phyloP scores from a whole-genome alignment of 2,113 vertebrate genomes.

The Onychostoma macrolepis region DNA sequence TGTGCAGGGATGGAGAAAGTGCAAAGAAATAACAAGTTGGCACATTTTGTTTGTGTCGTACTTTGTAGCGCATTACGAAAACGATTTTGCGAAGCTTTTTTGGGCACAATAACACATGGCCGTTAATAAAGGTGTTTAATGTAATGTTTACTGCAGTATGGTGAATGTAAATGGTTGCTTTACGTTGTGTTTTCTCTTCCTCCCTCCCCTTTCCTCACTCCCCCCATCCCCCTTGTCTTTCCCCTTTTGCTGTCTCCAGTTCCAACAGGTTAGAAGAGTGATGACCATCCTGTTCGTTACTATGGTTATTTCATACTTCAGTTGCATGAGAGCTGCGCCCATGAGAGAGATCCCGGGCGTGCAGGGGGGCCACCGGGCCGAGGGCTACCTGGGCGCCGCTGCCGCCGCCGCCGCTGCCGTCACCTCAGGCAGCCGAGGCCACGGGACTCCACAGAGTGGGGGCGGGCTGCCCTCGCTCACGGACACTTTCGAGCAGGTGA shows the following conservation, averaged over 20 bases:
- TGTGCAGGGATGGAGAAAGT: slow-evolving; percentile 46
- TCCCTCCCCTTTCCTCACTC: slow-evolving; percentile 28
- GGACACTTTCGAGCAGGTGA: slow-evolving; percentile 96
- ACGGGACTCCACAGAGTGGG: slow-evolving; percentile 90
- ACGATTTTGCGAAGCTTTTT: slow-evolving; percentile 21
- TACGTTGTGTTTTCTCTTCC: slow-evolving; percentile 34
- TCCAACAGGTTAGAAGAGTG: slow-evolving; percentile 99
- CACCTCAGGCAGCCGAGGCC: slow-evolving; percentile 79
- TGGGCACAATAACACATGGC: background rate
- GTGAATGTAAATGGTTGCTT: background rate
- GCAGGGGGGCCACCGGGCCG: slow-evolving; percentile 89
- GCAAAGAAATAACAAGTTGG: slow-evolving; percentile 56
- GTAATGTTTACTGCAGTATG: background rate
- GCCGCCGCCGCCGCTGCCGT: slow-evolving; percentile 60
- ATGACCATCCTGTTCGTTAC: slow-evolving; percentile 99
- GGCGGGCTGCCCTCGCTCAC: slow-evolving; percentile 88
- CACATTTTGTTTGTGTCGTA: slow-evolving; percentile 40
- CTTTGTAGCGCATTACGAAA: slow-evolving; percentile 21
- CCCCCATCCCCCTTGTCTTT: slow-evolving; percentile 28
- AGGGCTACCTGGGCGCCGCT: slow-evolving; percentile 90
- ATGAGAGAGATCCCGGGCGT: slow-evolving; percentile 92
- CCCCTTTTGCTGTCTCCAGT: slow-evolving; percentile 75
- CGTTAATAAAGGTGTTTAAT: background rate
- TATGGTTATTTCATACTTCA: slow-evolving; percentile 99
- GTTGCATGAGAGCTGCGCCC: slow-evolving; percentile 99